phyloP scores from a whole-genome alignment of 2,888 invertebrate genomes.

The Cheilosia variabilis region DNA sequence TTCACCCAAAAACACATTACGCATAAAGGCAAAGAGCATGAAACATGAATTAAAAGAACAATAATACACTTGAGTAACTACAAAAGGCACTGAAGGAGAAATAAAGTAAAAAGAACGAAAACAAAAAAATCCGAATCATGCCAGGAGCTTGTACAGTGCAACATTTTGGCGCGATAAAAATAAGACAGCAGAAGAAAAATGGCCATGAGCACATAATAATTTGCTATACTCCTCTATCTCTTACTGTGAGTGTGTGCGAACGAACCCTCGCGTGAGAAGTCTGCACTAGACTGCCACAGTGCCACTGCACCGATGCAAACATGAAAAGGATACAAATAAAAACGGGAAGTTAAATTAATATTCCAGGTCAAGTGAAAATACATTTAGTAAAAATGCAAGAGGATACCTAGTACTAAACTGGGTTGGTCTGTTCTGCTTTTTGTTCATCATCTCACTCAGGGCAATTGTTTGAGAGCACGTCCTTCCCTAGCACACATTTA shows the following conservation, averaged over 20 bases:
- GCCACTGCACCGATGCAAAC: slow-evolving; percentile 11
- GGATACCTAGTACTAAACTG: slow-evolving; percentile 35
- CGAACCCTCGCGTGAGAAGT: slow-evolving; percentile 46
- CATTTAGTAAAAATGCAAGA: slow-evolving; percentile 71
- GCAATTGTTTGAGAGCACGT: slow-evolving; percentile 63
- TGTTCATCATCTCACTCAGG: slow-evolving; percentile 4
- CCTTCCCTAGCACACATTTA: slow-evolving; percentile 59
- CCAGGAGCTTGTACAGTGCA: slow-evolving; percentile 43
- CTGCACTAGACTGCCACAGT: slow-evolving; percentile 39
- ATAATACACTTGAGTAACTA: slow-evolving; percentile 67
- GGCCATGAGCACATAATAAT: slow-evolving; percentile 70
- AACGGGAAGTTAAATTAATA: slow-evolving; percentile 71
- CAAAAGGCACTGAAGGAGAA: slow-evolving; percentile 7
- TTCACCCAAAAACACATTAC: slow-evolving; percentile 71
- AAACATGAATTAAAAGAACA: slow-evolving; percentile 70
- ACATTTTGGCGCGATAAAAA: slow-evolving; percentile 68
- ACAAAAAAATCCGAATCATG: slow-evolving; percentile 28
- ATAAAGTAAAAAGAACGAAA: neutral
- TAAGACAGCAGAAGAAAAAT: slow-evolving; percentile 65
- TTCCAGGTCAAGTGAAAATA: slow-evolving; percentile 75
- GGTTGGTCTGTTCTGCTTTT: slow-evolving; percentile 39
- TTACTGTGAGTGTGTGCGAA: slow-evolving; percentile 31
- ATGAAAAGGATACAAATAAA: slow-evolving; percentile 34
- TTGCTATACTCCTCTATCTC: slow-evolving; percentile 25
- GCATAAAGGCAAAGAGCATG: slow-evolving; percentile 59